Evolutionary conservation across 2,113 vertebrate species (phyloP), one percentile per base, ranked within the genome.

Genomic region (Planiliza haematocheilus): DNA sequence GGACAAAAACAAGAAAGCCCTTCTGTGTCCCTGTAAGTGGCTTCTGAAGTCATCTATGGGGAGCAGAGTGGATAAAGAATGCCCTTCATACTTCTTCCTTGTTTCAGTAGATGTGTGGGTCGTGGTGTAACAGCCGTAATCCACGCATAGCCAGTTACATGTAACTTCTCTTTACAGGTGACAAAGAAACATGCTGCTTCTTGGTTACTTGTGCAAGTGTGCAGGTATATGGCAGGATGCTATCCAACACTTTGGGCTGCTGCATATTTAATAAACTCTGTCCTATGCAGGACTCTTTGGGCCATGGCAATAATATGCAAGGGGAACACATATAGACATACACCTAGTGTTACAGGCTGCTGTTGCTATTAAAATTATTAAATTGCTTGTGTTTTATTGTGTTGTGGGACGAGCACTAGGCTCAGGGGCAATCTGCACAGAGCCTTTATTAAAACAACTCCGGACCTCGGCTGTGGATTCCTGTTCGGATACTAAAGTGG

Each of bases 361-460:
- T 49, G 24, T 45, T 56, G 59, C 56, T 70, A 17, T 67, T 60
- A 37, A 51, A 81, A 66, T 66, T 41, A 83, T 79, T 57, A 76
- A 59, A 67, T 56, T 78, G 34, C 36, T 52, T 46, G 17, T 49
- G 42, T 58, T 84, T 82, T 84, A 80, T 86, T 86, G 76, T 84
- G 75, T 72, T 76, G 78, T 70, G 37, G 67, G 63, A 53, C 16
- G 2, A 66, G 60, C 61, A 42, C 41, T 21, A 14, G 13, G 50
- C 75, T 69, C 68, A 18, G 55, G 59, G 60, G 60, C 38, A 80
- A 83, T 73, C 66, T 77, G 50, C 70, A 61, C 75, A 56, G 18
- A 45, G 60, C n/a, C 56, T 84, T 84, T 81, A 86, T 80, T 80
- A 85, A 81, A 76, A 58, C 53, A 77, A 65, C 68, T 51, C 43